Evolutionary conservation across 2,888 invertebrate genomes (phyloP).

Genomic region (Trilocha varians): DNA sequence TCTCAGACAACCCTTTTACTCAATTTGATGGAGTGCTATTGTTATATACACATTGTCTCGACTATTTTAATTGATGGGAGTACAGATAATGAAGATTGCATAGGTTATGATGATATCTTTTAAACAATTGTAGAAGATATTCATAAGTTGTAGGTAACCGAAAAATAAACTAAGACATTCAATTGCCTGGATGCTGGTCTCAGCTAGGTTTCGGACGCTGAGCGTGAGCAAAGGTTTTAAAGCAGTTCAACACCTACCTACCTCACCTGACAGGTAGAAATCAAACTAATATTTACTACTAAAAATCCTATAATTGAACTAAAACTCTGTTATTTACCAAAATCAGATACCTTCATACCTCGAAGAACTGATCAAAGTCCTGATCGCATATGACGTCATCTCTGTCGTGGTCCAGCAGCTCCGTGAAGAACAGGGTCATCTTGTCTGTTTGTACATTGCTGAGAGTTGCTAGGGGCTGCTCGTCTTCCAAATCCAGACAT

Average conservation of each 20-base stretch:
- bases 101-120: too few species aligned
- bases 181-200: too few species aligned
- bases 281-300: background rate
- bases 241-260: too few species aligned
- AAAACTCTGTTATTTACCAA: conserved; percentile 4
- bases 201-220: too few species aligned
- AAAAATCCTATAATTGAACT: conserved; percentile 4
- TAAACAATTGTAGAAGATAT: too few species aligned
- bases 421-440: conserved; percentile 80
- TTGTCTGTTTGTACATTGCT: conserved; percentile 79
- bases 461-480: conserved; percentile 63
- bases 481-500: conserved; percentile 68
- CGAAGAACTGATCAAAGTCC: conserved; percentile 79
- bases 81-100: too few species aligned
- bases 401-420: conserved; percentile 79
- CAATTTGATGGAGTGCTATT: conserved; percentile 1
- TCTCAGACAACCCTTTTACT: too few species aligned
- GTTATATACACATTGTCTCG: too few species aligned
- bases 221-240: too few species aligned
- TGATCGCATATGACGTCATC: conserved; percentile 81
- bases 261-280: background rate
- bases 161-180: too few species aligned
- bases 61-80: too few species aligned
- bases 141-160: too few species aligned
- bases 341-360: conserved; percentile 31